Conservation (phyloP, 2,797 vertebrate species). For the Rhynchonycteris naso region DNA sequence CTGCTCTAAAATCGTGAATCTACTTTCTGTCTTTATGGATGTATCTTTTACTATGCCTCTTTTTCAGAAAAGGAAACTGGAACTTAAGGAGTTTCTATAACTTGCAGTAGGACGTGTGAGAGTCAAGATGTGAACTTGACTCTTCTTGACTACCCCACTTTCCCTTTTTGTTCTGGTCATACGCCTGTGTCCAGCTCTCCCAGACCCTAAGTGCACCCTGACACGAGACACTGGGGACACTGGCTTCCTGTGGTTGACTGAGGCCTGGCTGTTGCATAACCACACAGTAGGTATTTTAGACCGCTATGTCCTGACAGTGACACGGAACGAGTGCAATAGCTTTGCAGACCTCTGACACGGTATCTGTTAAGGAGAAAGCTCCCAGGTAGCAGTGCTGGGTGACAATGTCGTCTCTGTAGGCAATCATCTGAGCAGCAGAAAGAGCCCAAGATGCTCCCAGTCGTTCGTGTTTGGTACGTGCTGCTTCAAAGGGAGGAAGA, state of each 20-base stretch:
- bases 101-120: not conserved
- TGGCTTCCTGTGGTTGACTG: not conserved
- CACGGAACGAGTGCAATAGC: not conserved
- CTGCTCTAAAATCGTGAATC: not conserved
- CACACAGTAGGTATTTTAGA: not conserved
- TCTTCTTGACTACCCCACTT: not conserved
- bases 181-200: rapidly evolving
- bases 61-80: not conserved
- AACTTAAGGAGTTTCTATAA: not conserved
- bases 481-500: not conserved
- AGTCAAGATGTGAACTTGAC: not conserved
- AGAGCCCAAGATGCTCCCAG: not conserved
- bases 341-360: slow-evolving; percentile 15
- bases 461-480: not conserved
- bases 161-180: not conserved
- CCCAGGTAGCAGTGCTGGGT: not conserved
- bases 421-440: not conserved
- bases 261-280: not conserved
- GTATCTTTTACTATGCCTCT: not conserved
- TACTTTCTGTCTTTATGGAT: not conserved
- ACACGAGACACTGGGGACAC: not conserved
- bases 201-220: not conserved
- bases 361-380: slow-evolving; percentile 64
- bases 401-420: not conserved
- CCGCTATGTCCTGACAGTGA: not conserved